These are phyloP conservation scores for Ecdyonurus torrentis DNA, from an alignment of 2,888 invertebrate species.

Conservation along the genomic window DNA sequence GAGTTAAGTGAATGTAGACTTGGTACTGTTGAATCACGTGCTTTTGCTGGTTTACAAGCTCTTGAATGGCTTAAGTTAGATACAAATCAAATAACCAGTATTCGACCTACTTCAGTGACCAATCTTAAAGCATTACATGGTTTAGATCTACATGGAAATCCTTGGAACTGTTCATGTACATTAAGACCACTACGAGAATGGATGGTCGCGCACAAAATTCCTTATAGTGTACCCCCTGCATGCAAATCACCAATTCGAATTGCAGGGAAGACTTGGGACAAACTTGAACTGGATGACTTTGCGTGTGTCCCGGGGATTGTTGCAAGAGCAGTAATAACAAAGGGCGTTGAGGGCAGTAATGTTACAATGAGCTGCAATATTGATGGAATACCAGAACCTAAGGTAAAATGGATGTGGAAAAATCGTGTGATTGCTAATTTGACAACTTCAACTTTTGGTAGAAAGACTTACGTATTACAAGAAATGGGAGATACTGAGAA, in stretches of 20 bases:
- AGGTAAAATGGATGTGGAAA: constrained; percentile 50
- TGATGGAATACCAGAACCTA: constrained; percentile 51
- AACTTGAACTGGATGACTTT: constrained; percentile 59
- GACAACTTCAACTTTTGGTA: not conserved
- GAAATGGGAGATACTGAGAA: constrained; percentile 34
- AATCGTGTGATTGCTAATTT: not conserved
- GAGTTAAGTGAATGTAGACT: constrained; percentile 59
- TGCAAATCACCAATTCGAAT: constrained; percentile 50
- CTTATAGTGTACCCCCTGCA: constrained; percentile 49
- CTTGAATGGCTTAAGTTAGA: constrained; percentile 63
- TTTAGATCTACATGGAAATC: constrained; percentile 58
- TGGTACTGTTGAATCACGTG: constrained; percentile 45
- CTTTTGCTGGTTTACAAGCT: constrained; percentile 55
- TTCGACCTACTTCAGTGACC: constrained; percentile 43
- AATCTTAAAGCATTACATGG: constrained; percentile 52
- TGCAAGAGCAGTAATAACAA: constrained; percentile 38
- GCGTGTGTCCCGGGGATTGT: constrained; percentile 58
- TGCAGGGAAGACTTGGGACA: constrained; percentile 50
- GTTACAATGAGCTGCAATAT: constrained; percentile 55
- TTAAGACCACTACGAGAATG: constrained; percentile 57
- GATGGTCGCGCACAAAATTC: constrained; percentile 63
- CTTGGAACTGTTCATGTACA: constrained; percentile 68
- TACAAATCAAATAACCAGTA: constrained; percentile 49
- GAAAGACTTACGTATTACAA: constrained; percentile 35
- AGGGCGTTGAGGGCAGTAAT: constrained; percentile 52